Evolutionary conservation across 2,888 invertebrate species (phyloP).

Genomic region (Hymenopus coronatus): DNA sequence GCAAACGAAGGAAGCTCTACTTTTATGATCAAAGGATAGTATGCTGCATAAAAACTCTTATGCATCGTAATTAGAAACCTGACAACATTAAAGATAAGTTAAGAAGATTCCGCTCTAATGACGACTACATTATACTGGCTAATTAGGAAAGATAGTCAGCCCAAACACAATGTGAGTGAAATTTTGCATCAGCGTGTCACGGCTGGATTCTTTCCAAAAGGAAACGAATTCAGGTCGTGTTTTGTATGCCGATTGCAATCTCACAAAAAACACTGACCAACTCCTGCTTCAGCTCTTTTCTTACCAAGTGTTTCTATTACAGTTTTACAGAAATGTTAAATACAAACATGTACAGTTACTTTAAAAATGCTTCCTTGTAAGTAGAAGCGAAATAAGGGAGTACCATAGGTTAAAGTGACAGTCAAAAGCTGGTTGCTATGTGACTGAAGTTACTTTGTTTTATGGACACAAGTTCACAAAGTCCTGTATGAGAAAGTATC

Average conservation of each 20-base stretch:
- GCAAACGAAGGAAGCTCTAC: background rate
- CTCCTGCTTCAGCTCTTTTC: background rate
- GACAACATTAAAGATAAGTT: background rate
- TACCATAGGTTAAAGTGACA: too few relatives aligned
- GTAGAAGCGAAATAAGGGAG: too few relatives aligned
- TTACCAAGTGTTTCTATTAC: too few relatives aligned
- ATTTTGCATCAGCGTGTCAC: background rate
- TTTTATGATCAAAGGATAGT: background rate
- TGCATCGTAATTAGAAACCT: background rate
- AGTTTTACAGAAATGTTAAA: too few relatives aligned
- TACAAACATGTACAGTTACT: too few relatives aligned
- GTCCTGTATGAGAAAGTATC: too few relatives aligned
- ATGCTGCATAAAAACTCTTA: background rate
- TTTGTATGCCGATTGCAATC: background rate
- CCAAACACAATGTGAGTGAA: background rate
- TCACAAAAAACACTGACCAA: background rate
- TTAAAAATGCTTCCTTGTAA: too few relatives aligned
- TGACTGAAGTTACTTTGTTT: too few relatives aligned
- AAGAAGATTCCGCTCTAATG: background rate
- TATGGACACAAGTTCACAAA: too few relatives aligned
- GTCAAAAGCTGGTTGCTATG: too few relatives aligned
- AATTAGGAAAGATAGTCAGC: background rate
- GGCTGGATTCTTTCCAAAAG: background rate
- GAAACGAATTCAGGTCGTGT: background rate
- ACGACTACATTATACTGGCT: background rate